Evolutionary conservation across 2,888 invertebrate species (phyloP), one percentile per base, ranked within the genome.

Genomic region (Drosophila prostipennis): DNA sequence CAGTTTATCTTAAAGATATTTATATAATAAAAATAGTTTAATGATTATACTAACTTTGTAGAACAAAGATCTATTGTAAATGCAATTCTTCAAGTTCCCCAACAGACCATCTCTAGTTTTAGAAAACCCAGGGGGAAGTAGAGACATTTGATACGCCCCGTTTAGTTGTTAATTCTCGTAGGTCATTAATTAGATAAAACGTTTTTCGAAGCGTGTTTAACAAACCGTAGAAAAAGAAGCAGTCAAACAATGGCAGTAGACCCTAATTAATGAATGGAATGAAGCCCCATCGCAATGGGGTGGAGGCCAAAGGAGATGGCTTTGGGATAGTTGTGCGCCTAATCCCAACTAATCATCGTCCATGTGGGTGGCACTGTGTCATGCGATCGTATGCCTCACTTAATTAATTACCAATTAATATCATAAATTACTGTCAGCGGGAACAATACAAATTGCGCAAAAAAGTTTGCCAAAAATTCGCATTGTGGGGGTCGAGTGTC

Each of bases 131-230:
- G 19, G 45, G n/a, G 36, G 42, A 56, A 39, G 26, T 45, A 57
- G 37, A 43, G 34, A 64, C 63, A 73, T 63, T 63, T 72, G 82
- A 61, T 60, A 78, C 76, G 81, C 71, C 85, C 85, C 72, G 63
- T 68, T 63, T 68, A 61, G 65, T 60, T 63, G 45, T 59, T 54
- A 61, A 76, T 82, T 79, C 74, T 51, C 58, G 55, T 79, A 67
- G 69, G 61, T 73, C 80, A 82, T 82, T 86, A 83, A 83, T 86
- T 82, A 77, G 70, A 52, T 48, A 73, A 69, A 73, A 69, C 54
- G 72, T 70, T 75, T 64, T 72, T 60, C 67, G 61, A 69, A 55
- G 51, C 46, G 74, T 86, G 86, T 67, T 79, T 59, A 86, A 82
- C 82, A 81, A 81, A 56, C 76, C 72, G 80, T 61, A 78, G 67